phyloP scores from a whole-genome alignment of 2,797 vertebrate genomes.

The Lates japonicus region DNA sequence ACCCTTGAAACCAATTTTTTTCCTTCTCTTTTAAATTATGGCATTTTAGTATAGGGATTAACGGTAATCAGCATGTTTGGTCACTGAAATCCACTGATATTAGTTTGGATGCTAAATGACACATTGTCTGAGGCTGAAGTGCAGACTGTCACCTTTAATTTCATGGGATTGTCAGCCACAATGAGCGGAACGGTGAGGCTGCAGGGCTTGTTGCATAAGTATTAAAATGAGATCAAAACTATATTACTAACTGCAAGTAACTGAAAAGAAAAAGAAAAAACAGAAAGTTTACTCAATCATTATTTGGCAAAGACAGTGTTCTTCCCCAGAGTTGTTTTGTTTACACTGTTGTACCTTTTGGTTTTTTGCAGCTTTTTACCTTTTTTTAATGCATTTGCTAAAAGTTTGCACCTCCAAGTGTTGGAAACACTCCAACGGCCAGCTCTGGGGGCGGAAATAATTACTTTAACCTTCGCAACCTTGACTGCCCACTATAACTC shows the following conservation, averaged over 20 bases:
- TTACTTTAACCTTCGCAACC: conserved; percentile 24
- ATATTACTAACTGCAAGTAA: not conserved
- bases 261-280: conserved; percentile 3
- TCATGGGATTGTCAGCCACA: conserved; percentile 20
- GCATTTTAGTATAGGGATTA: not conserved
- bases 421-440: conserved; percentile 5
- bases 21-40: not conserved
- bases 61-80: not conserved
- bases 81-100: not conserved
- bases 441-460: not conserved
- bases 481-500: not conserved
- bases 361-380: not conserved
- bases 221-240: conserved; percentile 19
- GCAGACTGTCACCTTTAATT: conserved; percentile 45
- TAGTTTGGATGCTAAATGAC: conserved; percentile 16
- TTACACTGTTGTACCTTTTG: not conserved
- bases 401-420: not conserved
- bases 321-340: not conserved
- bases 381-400: not conserved
- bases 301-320: not conserved
- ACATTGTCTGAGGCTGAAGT: conserved; percentile 21
- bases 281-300: conserved; percentile 1
- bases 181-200: not conserved
- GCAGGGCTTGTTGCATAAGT: conserved; percentile 22
- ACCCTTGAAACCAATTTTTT: not conserved